Evolutionary conservation across 2,113 vertebrate genomes (phyloP).

Genomic region (Leptobrachium ailaonicum): DNA sequence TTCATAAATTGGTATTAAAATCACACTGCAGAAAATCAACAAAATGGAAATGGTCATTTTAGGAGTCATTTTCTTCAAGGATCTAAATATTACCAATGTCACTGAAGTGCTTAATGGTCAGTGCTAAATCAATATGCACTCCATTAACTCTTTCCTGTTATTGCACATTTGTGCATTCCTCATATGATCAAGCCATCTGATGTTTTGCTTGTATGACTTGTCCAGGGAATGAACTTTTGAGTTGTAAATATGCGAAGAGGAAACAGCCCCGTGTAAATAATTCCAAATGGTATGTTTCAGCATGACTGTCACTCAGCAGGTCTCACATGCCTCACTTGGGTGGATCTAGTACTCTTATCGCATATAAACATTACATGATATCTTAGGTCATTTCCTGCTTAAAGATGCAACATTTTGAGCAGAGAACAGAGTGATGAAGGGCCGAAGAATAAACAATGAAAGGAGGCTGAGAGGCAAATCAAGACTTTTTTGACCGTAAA

Average conservation of each 20-base stretch:
- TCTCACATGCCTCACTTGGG: not conserved
- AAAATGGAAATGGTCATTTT: no score
- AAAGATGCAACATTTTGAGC: not conserved
- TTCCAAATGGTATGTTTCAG: not conserved
- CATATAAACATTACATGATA: not conserved
- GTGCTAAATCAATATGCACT: no score
- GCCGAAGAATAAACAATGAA: not conserved
- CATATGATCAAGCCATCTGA: not conserved
- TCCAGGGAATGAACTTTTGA: not conserved
- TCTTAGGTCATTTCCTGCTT: not conserved
- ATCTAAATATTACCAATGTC: no score
- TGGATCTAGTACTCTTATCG: not conserved
- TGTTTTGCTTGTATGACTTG: not conserved
- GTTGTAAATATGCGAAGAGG: not conserved
- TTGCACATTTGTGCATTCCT: no score
- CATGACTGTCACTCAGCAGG: not conserved
- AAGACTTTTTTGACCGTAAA: no score
- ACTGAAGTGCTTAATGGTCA: no score
- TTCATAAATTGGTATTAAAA: no score
- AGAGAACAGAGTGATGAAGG: not conserved
- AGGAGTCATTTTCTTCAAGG: no score
- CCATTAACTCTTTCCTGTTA: no score
- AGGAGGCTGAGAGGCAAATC: not conserved
- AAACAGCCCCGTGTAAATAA: not conserved
- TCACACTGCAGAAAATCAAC: no score